Evolutionary conservation across 2,113 vertebrate genomes (phyloP).

Genomic region (Monopterus albus): DNA sequence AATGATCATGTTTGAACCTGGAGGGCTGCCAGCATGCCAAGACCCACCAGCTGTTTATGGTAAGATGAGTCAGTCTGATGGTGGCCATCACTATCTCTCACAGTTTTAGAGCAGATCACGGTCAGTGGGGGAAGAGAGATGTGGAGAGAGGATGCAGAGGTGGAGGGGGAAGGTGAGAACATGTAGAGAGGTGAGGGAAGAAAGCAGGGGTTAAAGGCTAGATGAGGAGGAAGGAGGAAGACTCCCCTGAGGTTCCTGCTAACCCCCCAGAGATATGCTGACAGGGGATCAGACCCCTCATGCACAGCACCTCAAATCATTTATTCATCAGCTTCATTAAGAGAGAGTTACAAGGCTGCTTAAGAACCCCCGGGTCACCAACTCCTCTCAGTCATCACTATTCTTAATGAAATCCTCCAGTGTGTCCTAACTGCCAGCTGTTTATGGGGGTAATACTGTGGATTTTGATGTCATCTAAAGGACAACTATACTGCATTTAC

Average conservation of each 20-base stretch:
- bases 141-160: slow-evolving; percentile 9
- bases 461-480: slow-evolving; percentile 42
- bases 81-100: slow-evolving; percentile 62
- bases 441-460: slow-evolving; percentile 48
- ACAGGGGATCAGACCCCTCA: slow-evolving; percentile 63
- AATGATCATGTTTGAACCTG: slow-evolving; percentile 51
- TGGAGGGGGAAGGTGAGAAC: slow-evolving; percentile 13
- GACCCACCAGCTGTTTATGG: slow-evolving; percentile 73
- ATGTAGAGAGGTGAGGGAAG: slow-evolving; percentile 24
- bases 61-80: slow-evolving; percentile 58
- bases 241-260: slow-evolving; percentile 47
- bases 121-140: slow-evolving; percentile 14
- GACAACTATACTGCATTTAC: slow-evolving; percentile 7
- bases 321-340: slow-evolving; percentile 81
- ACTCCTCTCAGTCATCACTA: slow-evolving; percentile 46
- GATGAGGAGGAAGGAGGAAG: slow-evolving; percentile 23
- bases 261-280: slow-evolving; percentile 51
- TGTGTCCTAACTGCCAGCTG: slow-evolving; percentile 49
- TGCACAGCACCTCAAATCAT: slow-evolving; percentile 69
- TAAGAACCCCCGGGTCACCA: slow-evolving; percentile 69
- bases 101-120: slow-evolving; percentile 63
- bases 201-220: slow-evolving; percentile 41
- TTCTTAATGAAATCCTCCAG: slow-evolving; percentile 60
- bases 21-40: slow-evolving; percentile 47
- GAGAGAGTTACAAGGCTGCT: slow-evolving; percentile 72